Conservation (phyloP, 2,113 vertebrate genomes). For the Aegithalos caudatus region DNA sequence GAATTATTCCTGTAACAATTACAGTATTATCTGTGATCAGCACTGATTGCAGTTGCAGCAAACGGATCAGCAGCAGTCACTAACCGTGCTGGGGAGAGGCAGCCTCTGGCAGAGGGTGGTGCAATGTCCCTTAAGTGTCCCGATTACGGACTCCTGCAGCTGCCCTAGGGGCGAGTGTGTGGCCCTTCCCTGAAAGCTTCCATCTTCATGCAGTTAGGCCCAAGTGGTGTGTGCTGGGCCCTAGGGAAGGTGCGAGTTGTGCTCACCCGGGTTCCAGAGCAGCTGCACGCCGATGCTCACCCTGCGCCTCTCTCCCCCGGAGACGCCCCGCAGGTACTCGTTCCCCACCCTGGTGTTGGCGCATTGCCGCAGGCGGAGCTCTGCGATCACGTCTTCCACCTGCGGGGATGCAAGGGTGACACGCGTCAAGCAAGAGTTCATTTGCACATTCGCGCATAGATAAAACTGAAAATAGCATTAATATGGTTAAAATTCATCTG, state of each 20-base stretch:
- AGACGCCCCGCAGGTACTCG: slow-evolving; percentile 82
- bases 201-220: background rate
- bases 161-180: background rate
- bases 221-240: background rate
- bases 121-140: background rate
- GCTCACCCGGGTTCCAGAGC: slow-evolving; percentile 95
- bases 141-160: background rate
- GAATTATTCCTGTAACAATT: background rate
- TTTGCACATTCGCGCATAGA: background rate
- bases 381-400: slow-evolving; percentile 94
- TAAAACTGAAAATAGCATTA: background rate
- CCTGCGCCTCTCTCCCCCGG: slow-evolving; percentile 89
- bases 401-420: slow-evolving; percentile 37
- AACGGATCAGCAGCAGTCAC: background rate
- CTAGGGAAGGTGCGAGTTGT: background rate
- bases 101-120: background rate
- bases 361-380: slow-evolving; percentile 90
- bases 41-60: background rate
- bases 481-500: background rate
- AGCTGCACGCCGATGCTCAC: slow-evolving; percentile 95
- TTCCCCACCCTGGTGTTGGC: slow-evolving; percentile 91
- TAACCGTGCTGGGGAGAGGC: background rate
- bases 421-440: background rate
- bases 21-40: background rate
- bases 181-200: background rate